These are phyloP conservation scores for Tethya wilhelma DNA, from an alignment of 37 sponge, comb jelly and placozoan genomes.

Conservation along the genomic window DNA sequence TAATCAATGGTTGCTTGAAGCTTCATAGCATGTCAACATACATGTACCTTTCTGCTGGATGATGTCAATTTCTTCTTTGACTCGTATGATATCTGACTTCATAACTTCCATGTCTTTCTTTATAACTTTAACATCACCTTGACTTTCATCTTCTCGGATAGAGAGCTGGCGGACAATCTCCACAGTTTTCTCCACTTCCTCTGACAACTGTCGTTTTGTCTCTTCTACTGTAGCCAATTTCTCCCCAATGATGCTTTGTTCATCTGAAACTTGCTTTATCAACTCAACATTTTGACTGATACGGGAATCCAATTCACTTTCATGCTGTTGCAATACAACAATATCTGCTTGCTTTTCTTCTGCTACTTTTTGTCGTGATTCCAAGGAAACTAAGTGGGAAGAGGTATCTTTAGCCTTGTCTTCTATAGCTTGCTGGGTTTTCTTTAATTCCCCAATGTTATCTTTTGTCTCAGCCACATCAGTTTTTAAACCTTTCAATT, in stretches of 20 bases:
- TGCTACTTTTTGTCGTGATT: too few species aligned
- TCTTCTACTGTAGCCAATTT: neutral
- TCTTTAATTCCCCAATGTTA: too few species aligned
- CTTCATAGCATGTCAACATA: too few species aligned
- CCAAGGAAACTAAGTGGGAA: too few species aligned
- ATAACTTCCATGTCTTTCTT: neutral
- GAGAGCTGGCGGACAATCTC: conserved; percentile 6
- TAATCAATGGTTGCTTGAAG: neutral
- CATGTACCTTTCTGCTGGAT: neutral
- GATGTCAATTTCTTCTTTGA: neutral
- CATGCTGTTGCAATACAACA: conserved; percentile 1
- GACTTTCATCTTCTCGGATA: neutral
- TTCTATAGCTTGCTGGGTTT: too few species aligned
- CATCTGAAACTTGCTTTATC: neutral
- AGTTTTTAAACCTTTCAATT: too few species aligned
- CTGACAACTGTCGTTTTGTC: neutral
- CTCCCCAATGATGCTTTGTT: neutral
- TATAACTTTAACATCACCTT: neutral
- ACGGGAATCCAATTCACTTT: neutral
- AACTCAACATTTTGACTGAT: neutral
- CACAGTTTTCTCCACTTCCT: neutral
- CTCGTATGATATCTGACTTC: neutral
- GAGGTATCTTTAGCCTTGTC: too few species aligned
- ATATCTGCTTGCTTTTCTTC: too few species aligned
- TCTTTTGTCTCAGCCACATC: too few species aligned